phyloP scores from a whole-genome alignment of 2,797 vertebrate species.

The Euthynnus affinis region DNA sequence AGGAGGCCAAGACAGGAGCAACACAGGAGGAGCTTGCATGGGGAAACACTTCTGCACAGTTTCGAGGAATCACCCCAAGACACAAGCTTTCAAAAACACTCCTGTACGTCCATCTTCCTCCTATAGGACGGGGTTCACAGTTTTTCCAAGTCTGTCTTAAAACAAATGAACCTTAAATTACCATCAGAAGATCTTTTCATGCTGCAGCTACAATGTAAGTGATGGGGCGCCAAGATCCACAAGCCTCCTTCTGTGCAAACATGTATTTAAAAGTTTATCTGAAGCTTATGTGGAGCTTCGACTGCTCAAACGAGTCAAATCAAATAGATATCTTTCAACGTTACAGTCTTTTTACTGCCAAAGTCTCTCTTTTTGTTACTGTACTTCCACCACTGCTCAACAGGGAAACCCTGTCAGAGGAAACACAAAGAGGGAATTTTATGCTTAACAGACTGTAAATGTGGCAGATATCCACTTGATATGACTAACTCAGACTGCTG shows the following conservation, averaged over 20 bases:
- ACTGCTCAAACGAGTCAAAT: too few relatives aligned
- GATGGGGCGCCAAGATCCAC: too few relatives aligned
- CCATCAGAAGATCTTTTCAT: too few relatives aligned
- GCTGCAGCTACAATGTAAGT: neutral
- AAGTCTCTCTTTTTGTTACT: too few relatives aligned
- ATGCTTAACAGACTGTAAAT: too few relatives aligned
- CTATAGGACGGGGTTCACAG: neutral
- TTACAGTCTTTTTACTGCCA: neutral
- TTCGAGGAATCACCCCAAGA: slow-evolving; percentile 34
- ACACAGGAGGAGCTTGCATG: slow-evolving; percentile 14
- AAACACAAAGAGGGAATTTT: too few relatives aligned
- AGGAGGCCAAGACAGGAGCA: slow-evolving; percentile 15
- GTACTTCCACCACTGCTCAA: neutral
- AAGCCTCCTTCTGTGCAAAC: neutral
- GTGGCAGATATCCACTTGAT: too few relatives aligned
- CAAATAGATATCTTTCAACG: neutral
- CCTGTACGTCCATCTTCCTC: slow-evolving; percentile 2
- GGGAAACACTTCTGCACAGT: slow-evolving; percentile 17
- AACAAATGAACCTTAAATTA: neutral
- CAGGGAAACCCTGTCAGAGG: neutral
- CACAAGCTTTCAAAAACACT: slow-evolving; percentile 7
- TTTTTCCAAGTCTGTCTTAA: neutral
- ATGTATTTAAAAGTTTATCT: neutral
- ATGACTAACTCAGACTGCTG: too few relatives aligned
- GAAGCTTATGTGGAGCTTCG: neutral